These are phyloP conservation scores for Melanotaenia duboulayi DNA, from an alignment of 2,113 vertebrate species.

Conservation along the genomic window DNA sequence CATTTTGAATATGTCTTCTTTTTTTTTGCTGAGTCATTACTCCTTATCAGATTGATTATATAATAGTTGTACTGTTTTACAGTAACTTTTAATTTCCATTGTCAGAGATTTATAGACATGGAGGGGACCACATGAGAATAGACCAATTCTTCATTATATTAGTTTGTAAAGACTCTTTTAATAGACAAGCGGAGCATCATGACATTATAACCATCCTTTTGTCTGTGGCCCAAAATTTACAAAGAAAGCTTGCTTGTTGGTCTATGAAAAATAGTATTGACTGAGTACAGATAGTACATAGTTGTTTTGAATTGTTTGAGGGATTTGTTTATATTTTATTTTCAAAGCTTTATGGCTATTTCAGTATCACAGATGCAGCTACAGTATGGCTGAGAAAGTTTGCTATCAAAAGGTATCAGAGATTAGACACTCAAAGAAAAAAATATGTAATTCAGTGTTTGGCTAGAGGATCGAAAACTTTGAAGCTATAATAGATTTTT, in stretches of 20 bases:
- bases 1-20: neutral
- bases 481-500: conserved; percentile 8
- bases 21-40: neutral
- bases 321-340: too few relatives aligned
- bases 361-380: neutral
- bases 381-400: neutral
- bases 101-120: neutral
- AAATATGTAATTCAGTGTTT: neutral
- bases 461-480: neutral
- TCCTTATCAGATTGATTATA: too few relatives aligned
- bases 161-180: neutral
- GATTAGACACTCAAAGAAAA: neutral
- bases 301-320: conserved; percentile 4
- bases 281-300: neutral
- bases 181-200: too few relatives aligned
- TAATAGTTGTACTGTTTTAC: too few relatives aligned
- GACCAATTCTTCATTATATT: neutral
- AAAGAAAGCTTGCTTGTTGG: neutral
- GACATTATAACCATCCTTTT: neutral
- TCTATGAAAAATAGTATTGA: neutral
- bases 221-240: neutral
- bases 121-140: neutral
- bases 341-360: neutral
- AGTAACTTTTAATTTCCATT: neutral
- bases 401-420: neutral